Conservation (phyloP, 1,140 invertebrate species). For the Caenorhabditis inopinata region DNA sequence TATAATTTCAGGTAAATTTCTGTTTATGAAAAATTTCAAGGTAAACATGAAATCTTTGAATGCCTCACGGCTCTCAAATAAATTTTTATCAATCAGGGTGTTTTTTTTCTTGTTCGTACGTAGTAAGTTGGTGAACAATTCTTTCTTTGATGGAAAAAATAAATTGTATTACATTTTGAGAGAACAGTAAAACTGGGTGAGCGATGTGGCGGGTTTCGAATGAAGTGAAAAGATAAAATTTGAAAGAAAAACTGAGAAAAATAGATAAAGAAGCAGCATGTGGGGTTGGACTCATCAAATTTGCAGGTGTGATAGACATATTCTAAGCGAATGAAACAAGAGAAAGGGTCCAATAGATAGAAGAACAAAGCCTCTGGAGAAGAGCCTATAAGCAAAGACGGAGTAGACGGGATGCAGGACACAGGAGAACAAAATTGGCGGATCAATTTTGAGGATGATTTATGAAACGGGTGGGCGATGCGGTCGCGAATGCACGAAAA, state of each 20-base stretch:
- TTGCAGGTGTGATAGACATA: conserved; percentile 10
- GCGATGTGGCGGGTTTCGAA: too few species aligned
- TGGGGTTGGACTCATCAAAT: conserved; percentile 7
- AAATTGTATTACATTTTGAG: too few species aligned
- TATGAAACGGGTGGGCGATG: conserved; percentile 12
- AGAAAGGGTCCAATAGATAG: neutral
- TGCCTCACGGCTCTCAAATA: too few species aligned
- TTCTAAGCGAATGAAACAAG: neutral
- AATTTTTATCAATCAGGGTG: too few species aligned
- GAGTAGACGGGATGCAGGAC: neutral
- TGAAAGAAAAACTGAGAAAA: neutral
- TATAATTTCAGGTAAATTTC: too few species aligned
- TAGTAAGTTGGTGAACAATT: too few species aligned
- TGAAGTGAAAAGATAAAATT: neutral
- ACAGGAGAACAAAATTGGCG: neutral
- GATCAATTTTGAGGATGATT: conserved; percentile 33
- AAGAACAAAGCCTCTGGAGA: neutral
- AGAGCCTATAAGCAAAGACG: neutral
- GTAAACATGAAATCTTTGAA: too few species aligned
- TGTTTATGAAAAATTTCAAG: too few species aligned
- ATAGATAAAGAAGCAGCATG: conserved; percentile 11
- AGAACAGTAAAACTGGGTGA: too few species aligned
- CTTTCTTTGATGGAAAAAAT: too few species aligned
- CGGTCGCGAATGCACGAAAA: neutral
- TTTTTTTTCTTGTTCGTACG: too few species aligned